Evolutionary conservation across 92 coral and sea anemone species (phyloP).

Genomic region (Desmophyllum pertusum): DNA sequence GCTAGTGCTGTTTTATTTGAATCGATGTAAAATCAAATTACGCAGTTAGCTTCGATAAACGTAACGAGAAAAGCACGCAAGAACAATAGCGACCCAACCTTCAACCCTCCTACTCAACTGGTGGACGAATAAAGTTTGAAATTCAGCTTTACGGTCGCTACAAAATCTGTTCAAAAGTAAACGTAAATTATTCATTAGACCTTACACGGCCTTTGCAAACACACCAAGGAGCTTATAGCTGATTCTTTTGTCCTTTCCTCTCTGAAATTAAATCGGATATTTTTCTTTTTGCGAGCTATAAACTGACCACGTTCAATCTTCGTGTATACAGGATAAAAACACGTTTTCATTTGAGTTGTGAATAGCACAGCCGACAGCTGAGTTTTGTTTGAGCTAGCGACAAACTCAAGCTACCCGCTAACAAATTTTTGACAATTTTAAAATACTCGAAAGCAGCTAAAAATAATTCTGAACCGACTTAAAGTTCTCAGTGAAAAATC

Average conservation of each 20-base stretch:
- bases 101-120: not conserved
- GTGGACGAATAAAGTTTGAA: conserved; percentile 10
- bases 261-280: not conserved
- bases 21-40: not conserved
- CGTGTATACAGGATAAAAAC: not conserved
- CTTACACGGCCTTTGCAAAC: conserved; percentile 24
- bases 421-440: not conserved
- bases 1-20: conserved; percentile 9
- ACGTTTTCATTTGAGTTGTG: not conserved
- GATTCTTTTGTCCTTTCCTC: conserved; percentile 32
- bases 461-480: not conserved
- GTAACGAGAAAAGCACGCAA: not conserved
- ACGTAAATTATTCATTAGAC: conserved; percentile 41
- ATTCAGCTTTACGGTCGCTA: conserved; percentile 26
- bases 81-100: not conserved
- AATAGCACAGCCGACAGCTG: too few species aligned
- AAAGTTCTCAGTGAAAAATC: conserved; percentile 4
- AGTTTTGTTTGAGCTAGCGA: not conserved
- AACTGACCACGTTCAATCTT: not conserved
- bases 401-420: not conserved
- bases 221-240: conserved; percentile 8
- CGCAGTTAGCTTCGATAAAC: not conserved
- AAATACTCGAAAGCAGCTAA: not conserved
- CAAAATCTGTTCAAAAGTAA: conserved; percentile 28
- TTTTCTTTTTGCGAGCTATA: not conserved